Conservation (phyloP, 2,113 vertebrate species). For the Archocentrus centrarchus region DNA sequence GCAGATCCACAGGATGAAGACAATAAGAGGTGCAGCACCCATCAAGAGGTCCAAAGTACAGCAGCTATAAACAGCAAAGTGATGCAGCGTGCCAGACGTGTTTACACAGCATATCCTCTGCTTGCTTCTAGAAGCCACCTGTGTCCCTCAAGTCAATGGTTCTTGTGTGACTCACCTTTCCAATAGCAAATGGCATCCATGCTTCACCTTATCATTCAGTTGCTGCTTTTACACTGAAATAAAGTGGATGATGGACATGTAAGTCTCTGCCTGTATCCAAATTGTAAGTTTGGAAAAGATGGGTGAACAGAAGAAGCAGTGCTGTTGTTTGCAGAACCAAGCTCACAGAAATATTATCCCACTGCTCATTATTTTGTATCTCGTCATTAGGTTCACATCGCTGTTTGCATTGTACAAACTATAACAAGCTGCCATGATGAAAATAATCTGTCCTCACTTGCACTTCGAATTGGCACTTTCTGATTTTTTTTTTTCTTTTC, state of each 20-base stretch:
- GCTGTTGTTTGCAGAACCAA: neutral
- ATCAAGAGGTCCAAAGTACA: conserved; percentile 72
- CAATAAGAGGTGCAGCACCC: neutral
- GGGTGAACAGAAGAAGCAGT: neutral
- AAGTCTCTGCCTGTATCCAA: neutral
- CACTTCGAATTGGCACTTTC: conserved; percentile 1
- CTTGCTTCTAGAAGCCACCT: conserved; percentile 32
- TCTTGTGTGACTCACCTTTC: conserved; percentile 54
- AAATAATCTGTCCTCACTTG: conserved; percentile 12
- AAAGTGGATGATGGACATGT: neutral
- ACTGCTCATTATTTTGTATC: neutral
- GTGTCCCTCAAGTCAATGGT: conserved; percentile 36
- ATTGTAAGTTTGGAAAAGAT: neutral
- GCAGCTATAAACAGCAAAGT: conserved; percentile 52
- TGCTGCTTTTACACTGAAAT: neutral
- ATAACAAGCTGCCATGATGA: conserved; percentile 19
- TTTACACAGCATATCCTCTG: conserved; percentile 68
- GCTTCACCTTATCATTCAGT: conserved; percentile 1
- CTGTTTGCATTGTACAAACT: neutral
- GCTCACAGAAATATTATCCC: neutral
- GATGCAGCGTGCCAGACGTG: conserved; percentile 60
- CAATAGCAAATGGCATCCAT: neutral
- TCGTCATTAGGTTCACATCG: neutral
- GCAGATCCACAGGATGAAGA: neutral
- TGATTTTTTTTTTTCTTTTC: neutral